phyloP scores from a whole-genome alignment of 1,140 invertebrate genomes.

The Ladona fulva region DNA sequence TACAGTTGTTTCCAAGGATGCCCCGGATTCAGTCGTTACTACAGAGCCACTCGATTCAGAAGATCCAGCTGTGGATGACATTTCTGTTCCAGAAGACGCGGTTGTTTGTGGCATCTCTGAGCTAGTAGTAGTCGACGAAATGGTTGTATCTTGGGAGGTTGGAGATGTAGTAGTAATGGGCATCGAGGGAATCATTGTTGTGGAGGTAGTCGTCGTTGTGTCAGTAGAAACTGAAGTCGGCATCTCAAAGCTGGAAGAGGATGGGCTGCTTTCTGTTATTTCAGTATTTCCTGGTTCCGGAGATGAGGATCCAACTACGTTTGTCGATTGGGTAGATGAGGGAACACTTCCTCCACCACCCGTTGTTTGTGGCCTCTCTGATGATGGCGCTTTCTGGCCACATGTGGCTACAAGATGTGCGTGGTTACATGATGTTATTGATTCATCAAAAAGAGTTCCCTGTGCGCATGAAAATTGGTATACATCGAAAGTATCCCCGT shows the following conservation, averaged over 20 bases:
- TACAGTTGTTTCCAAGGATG: no score
- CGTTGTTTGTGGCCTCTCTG: not conserved
- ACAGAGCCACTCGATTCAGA: not conserved
- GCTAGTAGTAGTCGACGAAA: not conserved
- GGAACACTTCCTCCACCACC: not conserved
- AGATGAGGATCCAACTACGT: not conserved
- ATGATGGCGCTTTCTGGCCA: no score
- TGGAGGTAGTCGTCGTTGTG: not conserved
- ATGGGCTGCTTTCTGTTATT: not conserved
- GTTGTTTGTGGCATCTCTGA: not conserved
- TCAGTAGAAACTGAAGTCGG: not conserved
- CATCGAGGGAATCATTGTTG: not conserved
- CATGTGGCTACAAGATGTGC: not conserved
- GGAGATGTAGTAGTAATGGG: not conserved
- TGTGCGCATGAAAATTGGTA: slow-evolving; percentile 11
- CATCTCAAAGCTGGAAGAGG: not conserved
- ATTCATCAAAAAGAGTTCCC: slow-evolving; percentile 15
- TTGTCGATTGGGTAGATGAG: not conserved
- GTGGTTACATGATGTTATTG: slow-evolving; percentile 11
- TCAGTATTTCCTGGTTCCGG: not conserved
- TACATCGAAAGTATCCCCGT: slow-evolving; percentile 16
- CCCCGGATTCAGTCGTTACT: no score
- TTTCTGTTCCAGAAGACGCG: not conserved
- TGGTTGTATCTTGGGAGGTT: not conserved
- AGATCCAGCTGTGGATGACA: not conserved